Evolutionary conservation across 2,888 invertebrate species (phyloP).

Genomic region (Yponomeuta evonymella): DNA sequence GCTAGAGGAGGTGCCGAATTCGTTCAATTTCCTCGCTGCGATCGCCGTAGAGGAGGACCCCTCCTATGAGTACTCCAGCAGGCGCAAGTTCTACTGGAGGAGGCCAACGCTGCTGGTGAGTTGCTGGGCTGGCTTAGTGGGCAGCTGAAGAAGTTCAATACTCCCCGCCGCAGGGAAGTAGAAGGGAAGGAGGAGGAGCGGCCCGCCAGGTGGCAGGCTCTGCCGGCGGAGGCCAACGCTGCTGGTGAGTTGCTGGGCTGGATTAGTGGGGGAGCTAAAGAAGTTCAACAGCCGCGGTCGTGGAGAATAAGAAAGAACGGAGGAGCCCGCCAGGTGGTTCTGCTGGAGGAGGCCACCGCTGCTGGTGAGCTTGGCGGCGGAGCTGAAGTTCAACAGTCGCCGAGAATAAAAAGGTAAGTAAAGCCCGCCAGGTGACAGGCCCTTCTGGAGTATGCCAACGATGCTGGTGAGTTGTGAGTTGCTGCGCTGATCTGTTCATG

Average conservation of each 20-base stretch:
- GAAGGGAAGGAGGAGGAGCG: constrained; percentile 76
- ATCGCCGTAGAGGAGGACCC: constrained; percentile 80
- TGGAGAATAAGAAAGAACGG: constrained; percentile 26
- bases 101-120: constrained; percentile 75
- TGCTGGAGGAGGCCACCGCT: too few species aligned
- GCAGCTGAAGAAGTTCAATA: constrained; percentile 97
- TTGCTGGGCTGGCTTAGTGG: constrained; percentile 82
- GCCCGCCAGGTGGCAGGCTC: constrained; percentile 51
- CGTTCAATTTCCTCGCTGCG: constrained; percentile 77
- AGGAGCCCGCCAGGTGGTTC: too few species aligned
- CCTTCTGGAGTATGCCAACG: too few species aligned
- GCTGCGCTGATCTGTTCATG: too few species aligned
- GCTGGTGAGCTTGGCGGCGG: too few species aligned
- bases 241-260: constrained; percentile 39
- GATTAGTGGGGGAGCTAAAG: neutral
- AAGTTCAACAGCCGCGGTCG: constrained; percentile 36
- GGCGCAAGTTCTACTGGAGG: constrained; percentile 50
- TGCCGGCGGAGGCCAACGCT: constrained; percentile 65
- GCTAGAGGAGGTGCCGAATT: too few species aligned
- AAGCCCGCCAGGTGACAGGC: too few species aligned
- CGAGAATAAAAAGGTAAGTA: too few species aligned
- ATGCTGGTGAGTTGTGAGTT: too few species aligned
- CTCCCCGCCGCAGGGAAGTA: constrained; percentile 89
- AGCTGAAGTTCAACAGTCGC: too few species aligned
- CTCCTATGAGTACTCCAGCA: constrained; percentile 43